A percentile compares a stretch with the other conserved stretches of the same genome.
Evolutionary conservation across 2,888 invertebrate genomes (phyloP).

Genomic region (Liodrosophila aerea): DNA sequence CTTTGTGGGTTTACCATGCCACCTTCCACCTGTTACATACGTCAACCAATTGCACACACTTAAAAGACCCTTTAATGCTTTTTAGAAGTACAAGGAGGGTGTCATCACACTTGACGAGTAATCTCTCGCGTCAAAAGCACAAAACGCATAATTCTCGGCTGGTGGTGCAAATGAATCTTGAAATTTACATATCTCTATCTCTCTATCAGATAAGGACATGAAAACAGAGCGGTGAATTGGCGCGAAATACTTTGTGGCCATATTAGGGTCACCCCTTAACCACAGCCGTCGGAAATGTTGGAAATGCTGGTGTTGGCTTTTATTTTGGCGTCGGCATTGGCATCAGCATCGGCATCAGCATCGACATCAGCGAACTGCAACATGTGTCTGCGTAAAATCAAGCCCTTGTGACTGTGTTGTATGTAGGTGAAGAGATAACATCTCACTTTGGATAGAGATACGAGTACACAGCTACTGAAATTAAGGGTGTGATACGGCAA

Average conservation of each 20-base stretch:
- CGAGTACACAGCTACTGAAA: constrained; percentile 6
- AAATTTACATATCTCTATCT: constrained; percentile 42
- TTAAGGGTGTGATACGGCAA: background rate
- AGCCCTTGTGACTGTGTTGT: constrained; percentile 24
- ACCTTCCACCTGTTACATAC: too few relatives aligned
- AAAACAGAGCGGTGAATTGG: background rate
- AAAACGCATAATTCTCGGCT: background rate
- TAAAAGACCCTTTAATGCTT: too few relatives aligned
- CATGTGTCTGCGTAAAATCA: constrained; percentile 12
- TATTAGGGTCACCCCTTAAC: constrained; percentile 35
- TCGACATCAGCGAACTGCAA: too few relatives aligned
- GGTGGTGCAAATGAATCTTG: background rate
- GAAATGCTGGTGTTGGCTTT: too few relatives aligned
- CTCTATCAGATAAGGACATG: background rate
- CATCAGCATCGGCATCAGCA: background rate
- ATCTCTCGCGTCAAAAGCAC: too few relatives aligned
- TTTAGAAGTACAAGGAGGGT: too few relatives aligned
- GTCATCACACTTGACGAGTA: too few relatives aligned
- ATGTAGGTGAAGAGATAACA: constrained; percentile 47
- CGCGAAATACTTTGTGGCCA: constrained; percentile 23
- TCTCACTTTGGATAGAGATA: constrained; percentile 37
- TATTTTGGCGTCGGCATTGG: background rate
- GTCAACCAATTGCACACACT: too few relatives aligned
- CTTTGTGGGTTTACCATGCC: too few relatives aligned
- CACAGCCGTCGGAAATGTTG: constrained; percentile 16